Conservation (phyloP, 2,888 invertebrate genomes). For the Dastarcus helophoroides region DNA sequence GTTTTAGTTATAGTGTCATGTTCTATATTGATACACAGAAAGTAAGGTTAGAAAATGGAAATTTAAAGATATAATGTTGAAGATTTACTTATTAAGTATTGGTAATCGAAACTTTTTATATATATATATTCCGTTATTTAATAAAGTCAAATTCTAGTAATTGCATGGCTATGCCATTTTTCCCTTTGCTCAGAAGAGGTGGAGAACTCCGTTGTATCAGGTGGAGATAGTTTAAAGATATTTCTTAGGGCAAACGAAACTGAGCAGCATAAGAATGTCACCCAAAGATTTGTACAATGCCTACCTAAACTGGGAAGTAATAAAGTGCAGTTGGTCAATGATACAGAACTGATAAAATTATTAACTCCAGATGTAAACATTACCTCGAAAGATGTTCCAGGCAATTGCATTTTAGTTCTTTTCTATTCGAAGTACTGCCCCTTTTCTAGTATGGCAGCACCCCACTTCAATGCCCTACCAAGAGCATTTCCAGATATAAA, state of each 20-base stretch:
- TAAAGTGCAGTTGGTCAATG: slow-evolving; percentile 56
- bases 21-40: too few relatives aligned
- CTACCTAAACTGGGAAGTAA: slow-evolving; percentile 25
- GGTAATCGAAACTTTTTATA: too few relatives aligned
- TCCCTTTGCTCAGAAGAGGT: too few relatives aligned
- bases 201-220: too few relatives aligned
- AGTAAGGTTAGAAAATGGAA: too few relatives aligned
- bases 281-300: slow-evolving; percentile 30
- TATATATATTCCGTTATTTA: too few relatives aligned
- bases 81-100: too few relatives aligned
- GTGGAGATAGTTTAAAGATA: too few relatives aligned
- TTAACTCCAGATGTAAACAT: slow-evolving; percentile 52
- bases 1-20: too few relatives aligned
- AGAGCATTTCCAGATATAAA: slow-evolving; percentile 76
- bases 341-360: slow-evolving; percentile 54
- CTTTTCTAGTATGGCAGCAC: slow-evolving; percentile 82
- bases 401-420: slow-evolving; percentile 65
- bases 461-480: slow-evolving; percentile 82
- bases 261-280: slow-evolving; percentile 16
- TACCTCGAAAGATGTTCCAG: slow-evolving; percentile 50
- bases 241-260: slow-evolving; percentile 13
- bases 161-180: too few relatives aligned
- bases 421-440: slow-evolving; percentile 87
- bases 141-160: too few relatives aligned
- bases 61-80: too few relatives aligned